These are phyloP conservation scores for Drosophila pandora DNA, from an alignment of 1,140 invertebrate genomes.

Conservation along the genomic window DNA sequence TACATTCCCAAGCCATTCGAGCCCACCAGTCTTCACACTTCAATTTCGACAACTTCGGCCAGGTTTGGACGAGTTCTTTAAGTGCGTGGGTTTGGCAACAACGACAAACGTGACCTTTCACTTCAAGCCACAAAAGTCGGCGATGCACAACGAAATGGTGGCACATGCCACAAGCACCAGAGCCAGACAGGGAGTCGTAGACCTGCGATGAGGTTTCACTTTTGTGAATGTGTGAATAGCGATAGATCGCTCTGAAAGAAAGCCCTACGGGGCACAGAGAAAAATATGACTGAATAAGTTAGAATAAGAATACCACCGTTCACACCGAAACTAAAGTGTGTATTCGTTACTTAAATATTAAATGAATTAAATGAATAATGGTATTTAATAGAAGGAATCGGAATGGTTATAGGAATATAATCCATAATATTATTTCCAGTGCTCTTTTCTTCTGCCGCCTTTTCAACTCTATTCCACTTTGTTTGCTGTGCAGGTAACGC, in stretches of 20 bases:
- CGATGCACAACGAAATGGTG: slow-evolving; percentile 53
- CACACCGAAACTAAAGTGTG: too few species aligned
- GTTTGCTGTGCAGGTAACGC: slow-evolving; percentile 66
- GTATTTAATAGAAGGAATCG: too few species aligned
- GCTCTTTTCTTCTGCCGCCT: slow-evolving; percentile 33
- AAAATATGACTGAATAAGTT: slow-evolving; percentile 10
- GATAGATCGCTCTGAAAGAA: slow-evolving; percentile 15
- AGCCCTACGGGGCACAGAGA: slow-evolving; percentile 6
- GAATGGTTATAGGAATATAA: too few species aligned
- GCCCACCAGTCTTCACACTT: slow-evolving; percentile 25
- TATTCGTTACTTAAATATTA: too few species aligned
- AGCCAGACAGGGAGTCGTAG: slow-evolving; percentile 15
- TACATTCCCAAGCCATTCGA: slow-evolving; percentile 1
- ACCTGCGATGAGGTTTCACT: slow-evolving; percentile 44
- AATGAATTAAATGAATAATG: too few species aligned
- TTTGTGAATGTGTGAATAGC: slow-evolving; percentile 31
- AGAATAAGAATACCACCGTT: too few species aligned
- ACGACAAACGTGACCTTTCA: slow-evolving; percentile 54
- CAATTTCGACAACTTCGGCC: slow-evolving; percentile 17
- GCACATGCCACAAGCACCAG: slow-evolving; percentile 45
- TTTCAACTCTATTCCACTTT: slow-evolving; percentile 14
- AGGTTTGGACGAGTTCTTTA: slow-evolving; percentile 1
- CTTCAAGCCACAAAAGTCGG: slow-evolving; percentile 47
- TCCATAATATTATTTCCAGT: slow-evolving; percentile 11
- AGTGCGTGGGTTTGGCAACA: slow-evolving; percentile 40